Evolutionary conservation across 2,888 invertebrate genomes (phyloP).

Genomic region (Automeris io): DNA sequence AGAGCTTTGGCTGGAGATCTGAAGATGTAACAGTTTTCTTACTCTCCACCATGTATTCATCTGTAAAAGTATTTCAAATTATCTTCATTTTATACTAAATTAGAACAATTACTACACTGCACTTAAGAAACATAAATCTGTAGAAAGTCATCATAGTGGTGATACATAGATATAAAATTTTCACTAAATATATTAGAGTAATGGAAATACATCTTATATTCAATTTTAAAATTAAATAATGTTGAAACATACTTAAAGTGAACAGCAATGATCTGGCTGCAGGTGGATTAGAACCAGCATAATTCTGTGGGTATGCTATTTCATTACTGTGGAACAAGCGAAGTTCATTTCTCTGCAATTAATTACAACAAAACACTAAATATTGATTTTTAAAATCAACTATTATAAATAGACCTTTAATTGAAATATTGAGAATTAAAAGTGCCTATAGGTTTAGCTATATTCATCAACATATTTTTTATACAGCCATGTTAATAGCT

Average conservation of each 20-base stretch:
- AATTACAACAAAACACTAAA: neutral
- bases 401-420: no score
- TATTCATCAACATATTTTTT: no score
- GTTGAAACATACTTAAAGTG: constrained; percentile 44
- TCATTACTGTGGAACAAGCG: constrained; percentile 67
- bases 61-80: constrained; percentile 26
- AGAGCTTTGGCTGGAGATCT: constrained; percentile 57
- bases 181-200: no score
- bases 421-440: no score
- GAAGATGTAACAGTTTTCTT: constrained; percentile 44
- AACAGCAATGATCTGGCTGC: constrained; percentile 36
- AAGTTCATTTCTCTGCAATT: constrained; percentile 57
- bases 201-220: no score
- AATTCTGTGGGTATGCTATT: constrained; percentile 40
- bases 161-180: no score
- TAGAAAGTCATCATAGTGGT: no score
- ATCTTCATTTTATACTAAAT: neutral
- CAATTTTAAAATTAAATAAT: neutral
- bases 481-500: no score
- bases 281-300: constrained; percentile 23
- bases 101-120: no score
- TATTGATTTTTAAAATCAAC: neutral
- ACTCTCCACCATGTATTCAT: constrained; percentile 57
- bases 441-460: no score
- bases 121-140: no score